phyloP scores from a whole-genome alignment of 2,888 invertebrate species.

The Pollenia amentaria region DNA sequence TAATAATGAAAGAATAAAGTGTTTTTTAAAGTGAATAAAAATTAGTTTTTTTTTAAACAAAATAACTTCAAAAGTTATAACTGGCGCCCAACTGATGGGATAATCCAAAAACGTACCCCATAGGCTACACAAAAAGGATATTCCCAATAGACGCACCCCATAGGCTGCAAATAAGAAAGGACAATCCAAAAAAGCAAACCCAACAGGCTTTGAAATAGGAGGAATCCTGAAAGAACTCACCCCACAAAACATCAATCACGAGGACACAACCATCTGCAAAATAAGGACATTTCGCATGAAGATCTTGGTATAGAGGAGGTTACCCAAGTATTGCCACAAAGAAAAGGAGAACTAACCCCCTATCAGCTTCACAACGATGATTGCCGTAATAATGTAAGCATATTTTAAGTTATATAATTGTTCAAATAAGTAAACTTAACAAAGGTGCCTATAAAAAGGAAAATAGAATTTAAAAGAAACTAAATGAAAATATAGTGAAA shows the following conservation, averaged over 20 bases:
- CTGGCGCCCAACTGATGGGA: no score
- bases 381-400: background rate
- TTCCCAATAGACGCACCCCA: no score
- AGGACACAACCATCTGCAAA: background rate
- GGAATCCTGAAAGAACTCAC: background rate
- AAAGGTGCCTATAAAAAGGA: background rate
- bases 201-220: background rate
- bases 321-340: background rate
- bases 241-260: background rate
- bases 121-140: no score
- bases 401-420: background rate
- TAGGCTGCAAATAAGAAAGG: background rate
- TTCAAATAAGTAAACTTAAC: background rate
- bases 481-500: no score
- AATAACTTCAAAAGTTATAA: no score
- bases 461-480: background rate
- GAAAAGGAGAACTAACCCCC: background rate
- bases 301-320: background rate
- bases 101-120: no score
- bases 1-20: no score
- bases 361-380: background rate
- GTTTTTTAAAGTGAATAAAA: no score
- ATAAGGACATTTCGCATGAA: background rate
- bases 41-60: no score
- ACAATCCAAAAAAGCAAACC: background rate